phyloP scores from a whole-genome alignment of 2,888 invertebrate species.

The Brachyptera putata region DNA sequence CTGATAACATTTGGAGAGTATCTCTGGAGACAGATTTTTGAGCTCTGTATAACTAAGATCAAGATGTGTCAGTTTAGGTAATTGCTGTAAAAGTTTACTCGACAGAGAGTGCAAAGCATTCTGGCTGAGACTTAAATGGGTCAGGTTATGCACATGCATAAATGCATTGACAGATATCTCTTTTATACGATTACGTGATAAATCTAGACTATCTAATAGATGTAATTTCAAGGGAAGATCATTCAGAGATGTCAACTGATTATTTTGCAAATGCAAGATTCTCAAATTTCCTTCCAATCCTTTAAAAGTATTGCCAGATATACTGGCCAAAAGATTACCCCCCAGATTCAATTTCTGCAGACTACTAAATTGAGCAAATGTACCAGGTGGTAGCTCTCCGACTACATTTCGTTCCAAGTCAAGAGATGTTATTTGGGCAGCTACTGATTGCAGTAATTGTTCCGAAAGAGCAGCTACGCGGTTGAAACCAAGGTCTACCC shows the following conservation, averaged over 20 bases:
- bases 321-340: conserved; percentile 68
- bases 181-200: conserved; percentile 74
- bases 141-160: conserved; percentile 59
- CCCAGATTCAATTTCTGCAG: conserved; percentile 69
- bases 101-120: conserved; percentile 45
- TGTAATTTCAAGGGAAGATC: conserved; percentile 60
- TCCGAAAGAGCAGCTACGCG: conserved; percentile 79
- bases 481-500: conserved; percentile 78
- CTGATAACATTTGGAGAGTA: conserved; percentile 62
- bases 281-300: conserved; percentile 71
- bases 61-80: conserved; percentile 46
- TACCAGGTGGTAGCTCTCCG: conserved; percentile 73
- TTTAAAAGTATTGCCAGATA: conserved; percentile 68
- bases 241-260: conserved; percentile 64
- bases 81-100: conserved; percentile 23
- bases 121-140: conserved; percentile 69
- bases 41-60: conserved; percentile 73
- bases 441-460: conserved; percentile 68
- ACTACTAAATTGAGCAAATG: conserved; percentile 72
- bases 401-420: conserved; percentile 81
- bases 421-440: conserved; percentile 58
- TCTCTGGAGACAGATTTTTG: conserved; percentile 66
- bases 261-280: conserved; percentile 68
- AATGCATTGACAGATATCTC: conserved; percentile 67
- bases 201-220: conserved; percentile 64